These are phyloP conservation scores for Patiria miniata DNA, from an alignment of 35 echinoderm and acorn worm species.

Conservation along the genomic window DNA sequence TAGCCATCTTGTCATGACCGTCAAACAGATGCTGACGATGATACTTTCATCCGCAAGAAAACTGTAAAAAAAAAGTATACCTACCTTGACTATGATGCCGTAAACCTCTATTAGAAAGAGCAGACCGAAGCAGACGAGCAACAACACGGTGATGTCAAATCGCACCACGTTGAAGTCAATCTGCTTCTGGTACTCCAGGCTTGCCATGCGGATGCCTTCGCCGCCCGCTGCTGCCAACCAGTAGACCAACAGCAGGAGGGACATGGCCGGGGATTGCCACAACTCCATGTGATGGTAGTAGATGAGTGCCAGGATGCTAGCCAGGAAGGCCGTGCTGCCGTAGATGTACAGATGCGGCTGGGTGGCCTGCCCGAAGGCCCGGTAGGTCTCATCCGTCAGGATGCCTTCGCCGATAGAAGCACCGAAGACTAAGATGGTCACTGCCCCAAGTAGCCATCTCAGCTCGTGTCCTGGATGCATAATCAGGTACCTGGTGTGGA, in stretches of 20 bases:
- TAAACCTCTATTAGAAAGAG: slow-evolving; percentile 71
- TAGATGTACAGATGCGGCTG: slow-evolving; percentile 76
- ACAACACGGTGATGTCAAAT: slow-evolving; percentile 56
- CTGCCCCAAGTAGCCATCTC: slow-evolving; percentile 33
- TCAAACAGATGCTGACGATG: too few relatives aligned
- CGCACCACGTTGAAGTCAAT: slow-evolving; percentile 40
- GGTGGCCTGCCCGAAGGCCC: slow-evolving; percentile 18
- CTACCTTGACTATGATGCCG: slow-evolving; percentile 65
- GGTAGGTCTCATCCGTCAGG: slow-evolving; percentile 65
- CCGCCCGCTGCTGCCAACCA: slow-evolving; percentile 58
- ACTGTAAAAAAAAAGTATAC: too few relatives aligned
- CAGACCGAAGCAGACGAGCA: slow-evolving; percentile 55
- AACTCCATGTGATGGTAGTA: slow-evolving; percentile 72
- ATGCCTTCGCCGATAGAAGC: slow-evolving; percentile 71
- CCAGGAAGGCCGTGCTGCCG: slow-evolving; percentile 46
- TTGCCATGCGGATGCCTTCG: slow-evolving; percentile 36
- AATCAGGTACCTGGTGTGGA: slow-evolving; percentile 32
- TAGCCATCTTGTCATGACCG: too few relatives aligned
- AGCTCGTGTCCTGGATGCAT: slow-evolving; percentile 66
- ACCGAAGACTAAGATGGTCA: slow-evolving; percentile 26
- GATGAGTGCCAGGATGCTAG: slow-evolving; percentile 55
- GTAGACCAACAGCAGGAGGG: slow-evolving; percentile 59
- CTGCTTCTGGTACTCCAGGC: slow-evolving; percentile 51
- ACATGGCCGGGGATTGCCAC: slow-evolving; percentile 69
- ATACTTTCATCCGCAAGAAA: too few relatives aligned